A percentile compares a stretch with the other conserved stretches of the same genome.
Conservation (phyloP, 2,797 vertebrate genomes). For the Chlorospingus flavigularis region DNA sequence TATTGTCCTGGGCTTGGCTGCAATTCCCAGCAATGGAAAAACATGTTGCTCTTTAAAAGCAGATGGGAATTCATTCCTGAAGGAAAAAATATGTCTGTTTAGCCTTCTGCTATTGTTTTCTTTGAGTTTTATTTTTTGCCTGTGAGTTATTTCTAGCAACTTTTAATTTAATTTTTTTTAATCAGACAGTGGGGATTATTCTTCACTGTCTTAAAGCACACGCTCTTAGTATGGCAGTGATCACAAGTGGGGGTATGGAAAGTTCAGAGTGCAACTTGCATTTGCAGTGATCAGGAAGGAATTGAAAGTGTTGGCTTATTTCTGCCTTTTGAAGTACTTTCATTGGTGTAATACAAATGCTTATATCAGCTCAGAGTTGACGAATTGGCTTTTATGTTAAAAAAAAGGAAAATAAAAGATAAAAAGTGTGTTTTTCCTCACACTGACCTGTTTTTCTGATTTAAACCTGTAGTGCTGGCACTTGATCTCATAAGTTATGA, state of each 20-base stretch:
- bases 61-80: slow-evolving; percentile 64
- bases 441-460: background rate
- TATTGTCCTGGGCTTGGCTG: slow-evolving; percentile 56
- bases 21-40: slow-evolving; percentile 55
- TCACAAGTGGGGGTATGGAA: background rate
- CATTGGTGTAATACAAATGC: background rate
- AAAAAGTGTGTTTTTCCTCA: background rate
- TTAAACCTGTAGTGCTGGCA: background rate
- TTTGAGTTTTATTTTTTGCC: slow-evolving; percentile 62
- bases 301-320: background rate
- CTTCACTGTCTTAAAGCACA: background rate
- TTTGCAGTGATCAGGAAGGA: background rate
- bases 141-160: slow-evolving; percentile 64
- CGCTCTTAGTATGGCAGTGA: background rate
- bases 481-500: background rate
- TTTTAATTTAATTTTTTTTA: slow-evolving; percentile 28
- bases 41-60: slow-evolving; percentile 68
- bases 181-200: background rate
- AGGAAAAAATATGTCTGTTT: slow-evolving; percentile 63
- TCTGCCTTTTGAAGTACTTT: background rate
- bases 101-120: slow-evolving; percentile 63
- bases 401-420: background rate
- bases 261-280: background rate
- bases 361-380: background rate
- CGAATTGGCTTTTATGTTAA: background rate